Conservation (phyloP, 2,113 vertebrate species). For the Lonchura striata region DNA sequence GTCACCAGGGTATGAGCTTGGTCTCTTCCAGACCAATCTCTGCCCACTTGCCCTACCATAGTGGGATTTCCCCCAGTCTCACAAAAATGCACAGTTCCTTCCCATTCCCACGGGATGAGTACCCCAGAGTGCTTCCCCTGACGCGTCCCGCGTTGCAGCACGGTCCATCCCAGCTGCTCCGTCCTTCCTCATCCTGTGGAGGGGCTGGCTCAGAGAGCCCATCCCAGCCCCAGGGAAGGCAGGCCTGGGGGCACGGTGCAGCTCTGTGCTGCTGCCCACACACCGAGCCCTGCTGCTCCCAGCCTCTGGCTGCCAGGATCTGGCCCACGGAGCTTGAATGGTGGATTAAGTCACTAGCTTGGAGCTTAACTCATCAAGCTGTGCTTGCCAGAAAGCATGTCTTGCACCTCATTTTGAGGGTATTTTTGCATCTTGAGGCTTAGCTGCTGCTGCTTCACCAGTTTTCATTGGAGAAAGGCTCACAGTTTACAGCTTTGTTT, state of each 20-base stretch:
- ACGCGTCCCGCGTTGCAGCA: fast-evolving
- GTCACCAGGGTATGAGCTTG: background rate
- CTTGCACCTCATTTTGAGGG: constrained; percentile 45
- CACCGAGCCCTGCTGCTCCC: background rate
- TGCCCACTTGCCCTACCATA: fast-evolving
- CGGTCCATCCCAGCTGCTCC: fast-evolving
- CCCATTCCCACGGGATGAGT: fast-evolving
- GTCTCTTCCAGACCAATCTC: background rate
- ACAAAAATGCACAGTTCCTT: background rate
- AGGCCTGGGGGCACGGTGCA: fast-evolving
- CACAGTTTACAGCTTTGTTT: constrained; percentile 48
- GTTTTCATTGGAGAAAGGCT: constrained; percentile 43
- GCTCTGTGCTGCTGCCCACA: background rate
- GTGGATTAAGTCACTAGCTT: constrained; percentile 5
- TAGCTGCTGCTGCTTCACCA: constrained; percentile 47
- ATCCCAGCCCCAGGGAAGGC: background rate
- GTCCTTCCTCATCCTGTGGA: background rate
- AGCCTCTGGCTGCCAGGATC: background rate
- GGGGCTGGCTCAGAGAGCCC: background rate
- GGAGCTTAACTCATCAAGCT: constrained; percentile 38
- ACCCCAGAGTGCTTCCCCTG: background rate
- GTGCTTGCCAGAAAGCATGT: constrained; percentile 41
- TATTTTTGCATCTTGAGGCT: constrained; percentile 43
- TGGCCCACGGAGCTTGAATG: background rate
- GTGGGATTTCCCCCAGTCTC: background rate